phyloP scores from a whole-genome alignment of 2,888 invertebrate genomes.

The Formica aserva region DNA sequence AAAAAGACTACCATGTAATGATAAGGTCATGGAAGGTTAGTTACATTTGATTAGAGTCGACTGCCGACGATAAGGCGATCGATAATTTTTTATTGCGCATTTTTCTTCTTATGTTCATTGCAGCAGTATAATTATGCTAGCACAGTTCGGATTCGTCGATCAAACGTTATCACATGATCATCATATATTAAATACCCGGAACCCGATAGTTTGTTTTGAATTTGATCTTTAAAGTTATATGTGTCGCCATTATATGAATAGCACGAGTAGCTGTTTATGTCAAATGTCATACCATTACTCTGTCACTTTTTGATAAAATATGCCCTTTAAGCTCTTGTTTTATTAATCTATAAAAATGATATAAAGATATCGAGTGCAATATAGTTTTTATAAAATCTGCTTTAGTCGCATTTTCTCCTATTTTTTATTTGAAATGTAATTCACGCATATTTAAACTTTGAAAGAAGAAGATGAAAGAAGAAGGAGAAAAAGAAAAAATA shows the following conservation, averaged over 20 bases:
- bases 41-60: constrained; percentile 22
- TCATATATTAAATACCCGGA: neutral
- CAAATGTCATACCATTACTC: neutral
- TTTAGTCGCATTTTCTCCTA: neutral
- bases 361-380: neutral
- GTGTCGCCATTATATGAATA: neutral
- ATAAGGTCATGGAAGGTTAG: neutral
- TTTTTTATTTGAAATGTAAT: neutral
- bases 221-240: constrained; percentile 6
- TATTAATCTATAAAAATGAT: constrained; percentile 8
- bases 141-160: neutral
- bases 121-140: neutral
- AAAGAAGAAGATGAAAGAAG: no score
- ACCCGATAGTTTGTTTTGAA: neutral
- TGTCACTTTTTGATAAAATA: neutral
- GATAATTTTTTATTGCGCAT: constrained; percentile 32
- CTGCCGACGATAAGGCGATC: constrained; percentile 28
- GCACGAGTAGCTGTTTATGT: neutral
- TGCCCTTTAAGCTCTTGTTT: neutral
- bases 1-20: neutral
- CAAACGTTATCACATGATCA: constrained; percentile 25
- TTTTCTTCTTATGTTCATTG: neutral
- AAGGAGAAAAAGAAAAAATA: neutral
- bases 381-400: neutral
- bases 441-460: neutral